Base-by-base conservation (phyloP, 1,140 invertebrate species). In the Euglossa dilemma region DNA sequence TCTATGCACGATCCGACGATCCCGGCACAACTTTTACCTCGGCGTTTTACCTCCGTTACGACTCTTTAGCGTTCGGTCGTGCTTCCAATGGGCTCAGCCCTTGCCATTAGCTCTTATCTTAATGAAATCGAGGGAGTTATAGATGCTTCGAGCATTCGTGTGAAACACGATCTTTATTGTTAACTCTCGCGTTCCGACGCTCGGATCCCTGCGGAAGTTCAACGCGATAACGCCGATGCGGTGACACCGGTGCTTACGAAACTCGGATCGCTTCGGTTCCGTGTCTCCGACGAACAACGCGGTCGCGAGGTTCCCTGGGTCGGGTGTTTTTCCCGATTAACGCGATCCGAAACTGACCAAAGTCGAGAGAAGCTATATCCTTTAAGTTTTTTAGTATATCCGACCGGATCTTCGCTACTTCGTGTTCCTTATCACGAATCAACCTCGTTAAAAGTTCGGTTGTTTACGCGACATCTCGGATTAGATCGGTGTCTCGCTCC, bases 151-250 rank as follows among this genome's bases (percentile, higher is more conserved):
- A 45, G 36, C 36, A n/a, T 45, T 67, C 64, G 20, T 47, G 64
- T 67, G 64, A 67, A 45, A 43, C 64, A 45, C 43, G 20, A 67
- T 67, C 64, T 67, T 67, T 67, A 67, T 45, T 67, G 43, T n/a
- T 16, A 6, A 45, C 0, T 16, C 0, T 4, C 61, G 61, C 25
- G 16, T 63, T 63, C 25, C 25, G 28, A 7, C 18, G 16, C 3
- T 7, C 28, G 7, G 25, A 18, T 9, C 25, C 1, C 28, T 14
- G 9, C 9, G 8, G 3, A 63, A 18, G 16, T 25, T 63, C 18
- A 20, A 63, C 8, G 8, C 14, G 1, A 7, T 23, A 18, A 9
- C 28, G 16, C 16, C 36, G 4, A 36, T 36, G 3, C 61, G 1
- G 28, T 16, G 61, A 61, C n/a, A 61, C 12, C 6, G 25, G 25